These are phyloP conservation scores for Eupithecia abbreviata DNA, from an alignment of 2,888 invertebrate species.

Conservation along the genomic window DNA sequence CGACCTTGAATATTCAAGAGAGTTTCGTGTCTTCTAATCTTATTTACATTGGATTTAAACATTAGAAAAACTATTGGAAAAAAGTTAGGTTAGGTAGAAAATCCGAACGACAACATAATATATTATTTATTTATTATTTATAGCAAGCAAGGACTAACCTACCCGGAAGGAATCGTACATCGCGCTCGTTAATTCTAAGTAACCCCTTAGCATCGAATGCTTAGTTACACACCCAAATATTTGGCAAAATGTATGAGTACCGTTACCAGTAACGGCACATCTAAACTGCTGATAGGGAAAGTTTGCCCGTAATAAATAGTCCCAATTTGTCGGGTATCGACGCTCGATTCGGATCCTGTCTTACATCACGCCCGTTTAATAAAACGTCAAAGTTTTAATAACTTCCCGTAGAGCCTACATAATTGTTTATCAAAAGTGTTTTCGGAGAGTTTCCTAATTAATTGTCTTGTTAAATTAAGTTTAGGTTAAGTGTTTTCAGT, in stretches of 20 bases:
- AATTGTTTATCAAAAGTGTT: constrained; percentile 38
- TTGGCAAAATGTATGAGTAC: constrained; percentile 46
- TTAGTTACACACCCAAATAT: constrained; percentile 43
- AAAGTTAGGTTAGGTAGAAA: too few relatives aligned
- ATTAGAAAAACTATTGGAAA: too few relatives aligned
- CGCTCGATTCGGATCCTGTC: constrained; percentile 49
- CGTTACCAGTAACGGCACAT: constrained; percentile 68
- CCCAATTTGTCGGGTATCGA: constrained; percentile 66
- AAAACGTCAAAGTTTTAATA: constrained; percentile 51
- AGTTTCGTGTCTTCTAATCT: too few relatives aligned
- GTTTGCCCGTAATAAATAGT: constrained; percentile 71
- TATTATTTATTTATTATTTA: background rate
- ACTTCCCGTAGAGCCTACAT: constrained; percentile 34
- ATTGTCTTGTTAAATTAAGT: constrained; percentile 26
- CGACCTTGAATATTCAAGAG: too few relatives aligned
- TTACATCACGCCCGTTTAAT: constrained; percentile 41
- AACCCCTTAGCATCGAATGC: constrained; percentile 36
- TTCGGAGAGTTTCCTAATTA: constrained; percentile 30
- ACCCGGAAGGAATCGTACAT: constrained; percentile 1
- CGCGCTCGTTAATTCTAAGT: constrained; percentile 27
- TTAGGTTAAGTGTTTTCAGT: constrained; percentile 11
- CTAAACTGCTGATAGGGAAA: constrained; percentile 75
- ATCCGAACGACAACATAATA: background rate
- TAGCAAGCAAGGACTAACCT: background rate
- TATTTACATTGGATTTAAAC: too few relatives aligned